phyloP scores from a whole-genome alignment of 1,140 invertebrate species.

The Papilio machaon region DNA sequence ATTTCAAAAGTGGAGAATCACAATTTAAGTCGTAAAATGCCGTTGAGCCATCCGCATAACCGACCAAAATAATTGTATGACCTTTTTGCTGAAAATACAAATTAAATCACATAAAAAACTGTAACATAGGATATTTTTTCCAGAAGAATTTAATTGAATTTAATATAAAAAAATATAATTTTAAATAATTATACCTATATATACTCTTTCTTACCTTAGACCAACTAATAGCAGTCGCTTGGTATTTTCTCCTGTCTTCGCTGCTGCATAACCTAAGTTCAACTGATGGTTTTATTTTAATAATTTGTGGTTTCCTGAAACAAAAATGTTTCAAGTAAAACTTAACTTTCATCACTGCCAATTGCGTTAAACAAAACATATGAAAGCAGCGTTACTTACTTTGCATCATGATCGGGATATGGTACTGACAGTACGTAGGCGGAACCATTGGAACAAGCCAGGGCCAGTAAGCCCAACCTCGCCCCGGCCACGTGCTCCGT shows the following conservation, averaged over 20 bases:
- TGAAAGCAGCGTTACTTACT: neutral
- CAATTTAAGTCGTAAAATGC: constrained; percentile 83
- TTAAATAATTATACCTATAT: neutral
- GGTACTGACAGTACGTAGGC: constrained; percentile 85
- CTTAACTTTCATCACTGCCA: neutral
- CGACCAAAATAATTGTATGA: constrained; percentile 83
- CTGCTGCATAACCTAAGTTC: constrained; percentile 59
- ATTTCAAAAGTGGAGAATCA: constrained; percentile 81
- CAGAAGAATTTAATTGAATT: constrained; percentile 4
- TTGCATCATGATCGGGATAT: constrained; percentile 66
- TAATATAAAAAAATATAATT: constrained; percentile 9
- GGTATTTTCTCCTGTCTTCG: constrained; percentile 48
- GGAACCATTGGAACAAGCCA: constrained; percentile 85
- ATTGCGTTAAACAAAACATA: neutral
- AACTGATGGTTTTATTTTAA: constrained; percentile 61
- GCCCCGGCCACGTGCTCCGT: constrained; percentile 27
- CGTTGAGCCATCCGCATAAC: constrained; percentile 85
- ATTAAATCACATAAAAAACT: constrained; percentile 30
- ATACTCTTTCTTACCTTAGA: constrained; percentile 60
- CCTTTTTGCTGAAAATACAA: constrained; percentile 68
- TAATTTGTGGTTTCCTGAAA: constrained; percentile 23
- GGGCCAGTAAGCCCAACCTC: constrained; percentile 87
- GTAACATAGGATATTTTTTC: too few relatives aligned
- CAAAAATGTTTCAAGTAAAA: neutral
- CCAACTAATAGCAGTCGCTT: constrained; percentile 68